Evolutionary conservation across 1,140 invertebrate species (phyloP), one percentile per base, ranked within the genome.

Genomic region (Chionoecetes opilio): DNA sequence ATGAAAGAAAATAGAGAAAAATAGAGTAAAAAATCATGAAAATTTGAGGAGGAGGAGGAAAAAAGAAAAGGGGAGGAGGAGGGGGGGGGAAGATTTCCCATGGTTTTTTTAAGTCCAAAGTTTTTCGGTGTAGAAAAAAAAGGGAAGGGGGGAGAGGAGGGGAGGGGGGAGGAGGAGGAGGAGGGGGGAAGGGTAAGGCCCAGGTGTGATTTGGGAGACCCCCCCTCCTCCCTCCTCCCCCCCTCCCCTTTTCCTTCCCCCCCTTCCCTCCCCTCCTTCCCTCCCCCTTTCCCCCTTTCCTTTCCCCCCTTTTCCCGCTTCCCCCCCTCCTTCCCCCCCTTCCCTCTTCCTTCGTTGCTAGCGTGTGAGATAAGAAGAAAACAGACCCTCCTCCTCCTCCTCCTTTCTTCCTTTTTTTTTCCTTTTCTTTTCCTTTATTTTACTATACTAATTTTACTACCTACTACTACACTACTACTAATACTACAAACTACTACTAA

Each of bases 1-100:
- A n/a, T n/a, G n/a, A n/a, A n/a, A n/a, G n/a, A n/a, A n/a, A n/a
- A n/a, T n/a, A n/a, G n/a, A n/a, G n/a, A n/a, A n/a, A n/a, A n/a
- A n/a, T n/a, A n/a, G n/a, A n/a, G n/a, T n/a, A n/a, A n/a, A n/a
- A n/a, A n/a, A n/a, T n/a, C n/a, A n/a, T n/a, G n/a, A n/a, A n/a
- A n/a, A n/a, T n/a, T n/a, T n/a, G n/a, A n/a, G n/a, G n/a, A n/a
- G n/a, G n/a, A n/a, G n/a, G n/a, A n/a, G n/a, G n/a, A n/a, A n/a
- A n/a, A n/a, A n/a, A n/a, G n/a, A n/a, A n/a, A n/a, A 75, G 63
- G 63, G 63, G n/a, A n/a, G 63, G 63, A 75, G 63, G 63, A 75
- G 63, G 63, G n/a, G 63, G 63, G 63, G n/a, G 63, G 63, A n/a
- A 75, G 63, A n/a, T 11, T 14, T 11, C 11, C 11, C 11, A n/a